phyloP scores from a whole-genome alignment of 2,113 vertebrate genomes.

The Amia ocellicauda region DNA sequence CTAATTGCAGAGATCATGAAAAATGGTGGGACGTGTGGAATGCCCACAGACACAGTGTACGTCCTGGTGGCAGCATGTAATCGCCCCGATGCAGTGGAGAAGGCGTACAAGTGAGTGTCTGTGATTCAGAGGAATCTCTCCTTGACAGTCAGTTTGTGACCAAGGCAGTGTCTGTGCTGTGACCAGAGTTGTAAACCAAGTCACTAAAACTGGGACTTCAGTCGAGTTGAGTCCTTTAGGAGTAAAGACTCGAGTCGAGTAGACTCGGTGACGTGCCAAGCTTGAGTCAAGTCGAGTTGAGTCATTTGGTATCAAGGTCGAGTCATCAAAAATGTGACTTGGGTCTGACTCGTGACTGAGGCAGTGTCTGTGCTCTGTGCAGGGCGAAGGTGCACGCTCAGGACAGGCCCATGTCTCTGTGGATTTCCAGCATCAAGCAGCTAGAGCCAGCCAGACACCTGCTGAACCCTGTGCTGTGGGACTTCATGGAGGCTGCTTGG shows the following conservation, averaged over 20 bases:
- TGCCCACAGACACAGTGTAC: slow-evolving; percentile 87
- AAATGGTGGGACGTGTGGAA: slow-evolving; percentile 76
- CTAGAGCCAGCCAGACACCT: slow-evolving; percentile 76
- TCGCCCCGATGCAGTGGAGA: slow-evolving; percentile 77
- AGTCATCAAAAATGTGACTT: no score
- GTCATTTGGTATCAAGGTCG: no score
- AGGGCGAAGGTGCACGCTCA: slow-evolving; percentile 83
- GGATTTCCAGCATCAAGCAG: slow-evolving; percentile 82
- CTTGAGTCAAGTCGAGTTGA: no score
- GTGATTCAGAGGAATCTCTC: neutral
- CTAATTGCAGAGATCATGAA: slow-evolving; percentile 77
- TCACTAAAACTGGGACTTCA: no score
- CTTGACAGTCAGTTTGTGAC: no score
- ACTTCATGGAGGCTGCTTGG: slow-evolving; percentile 86
- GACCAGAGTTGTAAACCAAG: no score
- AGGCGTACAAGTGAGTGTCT: slow-evolving; percentile 74
- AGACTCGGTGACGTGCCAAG: no score
- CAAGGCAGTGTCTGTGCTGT: no score
- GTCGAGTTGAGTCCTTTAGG: no score
- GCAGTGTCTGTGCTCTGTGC: slow-evolving; percentile 13
- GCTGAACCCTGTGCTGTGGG: slow-evolving; percentile 76
- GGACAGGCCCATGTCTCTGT: slow-evolving; percentile 85
- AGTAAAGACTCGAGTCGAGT: no score
- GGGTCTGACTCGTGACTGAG: no score
- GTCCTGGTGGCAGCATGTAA: slow-evolving; percentile 84